Conservation (phyloP, 2,888 invertebrate genomes). For the Magallana nippona region DNA sequence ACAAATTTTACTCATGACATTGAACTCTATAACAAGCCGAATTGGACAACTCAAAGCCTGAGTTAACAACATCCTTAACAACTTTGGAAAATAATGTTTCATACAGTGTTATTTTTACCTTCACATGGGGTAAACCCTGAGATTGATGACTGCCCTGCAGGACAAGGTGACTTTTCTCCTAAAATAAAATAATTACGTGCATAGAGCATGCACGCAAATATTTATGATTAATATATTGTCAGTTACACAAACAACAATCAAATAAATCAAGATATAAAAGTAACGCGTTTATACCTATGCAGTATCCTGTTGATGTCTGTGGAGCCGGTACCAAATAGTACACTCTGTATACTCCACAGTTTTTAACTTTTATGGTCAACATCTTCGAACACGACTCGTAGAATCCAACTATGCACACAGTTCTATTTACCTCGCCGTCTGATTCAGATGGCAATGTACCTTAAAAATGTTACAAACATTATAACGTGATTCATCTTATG, state of each 20-base stretch:
- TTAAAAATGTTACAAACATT: neutral
- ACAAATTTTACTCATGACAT: too few relatives aligned
- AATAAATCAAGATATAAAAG: too few relatives aligned
- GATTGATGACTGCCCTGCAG: neutral
- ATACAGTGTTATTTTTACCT: neutral
- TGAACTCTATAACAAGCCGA: too few relatives aligned
- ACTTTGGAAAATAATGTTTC: too few relatives aligned
- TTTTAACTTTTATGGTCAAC: neutral
- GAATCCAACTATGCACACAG: neutral
- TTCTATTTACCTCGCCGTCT: neutral
- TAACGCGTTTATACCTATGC: too few relatives aligned
- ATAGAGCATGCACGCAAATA: neutral
- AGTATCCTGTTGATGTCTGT: neutral
- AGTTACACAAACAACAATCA: too few relatives aligned
- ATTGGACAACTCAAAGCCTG: too few relatives aligned
- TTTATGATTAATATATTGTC: too few relatives aligned
- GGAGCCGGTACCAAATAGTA: conserved; percentile 19
- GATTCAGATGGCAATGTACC: neutral
- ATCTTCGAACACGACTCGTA: neutral
- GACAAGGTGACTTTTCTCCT: neutral
- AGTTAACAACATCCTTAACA: too few relatives aligned
- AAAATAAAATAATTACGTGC: neutral
- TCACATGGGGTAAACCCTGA: neutral
- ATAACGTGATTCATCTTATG: too few relatives aligned
- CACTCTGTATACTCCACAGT: neutral